phyloP scores from a whole-genome alignment of 2,113 vertebrate species.

The Xenus cinereus region DNA sequence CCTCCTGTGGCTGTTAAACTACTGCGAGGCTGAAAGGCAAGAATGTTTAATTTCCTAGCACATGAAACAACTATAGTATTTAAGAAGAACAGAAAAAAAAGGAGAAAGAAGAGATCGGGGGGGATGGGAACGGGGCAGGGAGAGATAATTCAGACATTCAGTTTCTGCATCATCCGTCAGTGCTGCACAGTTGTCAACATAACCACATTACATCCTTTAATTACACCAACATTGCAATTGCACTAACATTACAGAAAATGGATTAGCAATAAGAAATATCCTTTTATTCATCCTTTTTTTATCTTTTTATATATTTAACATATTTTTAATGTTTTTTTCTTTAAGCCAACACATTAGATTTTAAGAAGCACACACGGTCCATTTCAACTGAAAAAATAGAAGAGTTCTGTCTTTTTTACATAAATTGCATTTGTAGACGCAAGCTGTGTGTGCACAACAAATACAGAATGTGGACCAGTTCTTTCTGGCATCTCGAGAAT shows the following conservation, averaged over 20 bases:
- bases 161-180: not conserved
- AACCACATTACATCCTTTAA: not conserved
- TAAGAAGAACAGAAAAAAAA: not conserved
- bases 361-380: not conserved
- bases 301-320: not conserved
- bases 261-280: not conserved
- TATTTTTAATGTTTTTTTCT: not conserved
- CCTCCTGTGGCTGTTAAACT: not conserved
- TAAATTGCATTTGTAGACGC: not conserved
- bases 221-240: not conserved
- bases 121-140: not conserved
- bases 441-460: not conserved
- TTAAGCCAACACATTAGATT: not conserved
- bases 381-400: not conserved
- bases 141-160: not conserved
- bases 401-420: not conserved
- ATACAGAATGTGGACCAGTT: not conserved
- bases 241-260: not conserved
- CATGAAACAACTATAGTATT: not conserved
- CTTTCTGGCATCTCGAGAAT: not conserved
- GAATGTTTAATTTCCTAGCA: slow-evolving; percentile 32
- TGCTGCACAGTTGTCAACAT: not conserved
- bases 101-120: not conserved
- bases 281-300: not conserved
- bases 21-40: slow-evolving; percentile 37